These are phyloP conservation scores for Wiebesia pumilae DNA, from an alignment of 1,140 invertebrate species.

Conservation along the genomic window DNA sequence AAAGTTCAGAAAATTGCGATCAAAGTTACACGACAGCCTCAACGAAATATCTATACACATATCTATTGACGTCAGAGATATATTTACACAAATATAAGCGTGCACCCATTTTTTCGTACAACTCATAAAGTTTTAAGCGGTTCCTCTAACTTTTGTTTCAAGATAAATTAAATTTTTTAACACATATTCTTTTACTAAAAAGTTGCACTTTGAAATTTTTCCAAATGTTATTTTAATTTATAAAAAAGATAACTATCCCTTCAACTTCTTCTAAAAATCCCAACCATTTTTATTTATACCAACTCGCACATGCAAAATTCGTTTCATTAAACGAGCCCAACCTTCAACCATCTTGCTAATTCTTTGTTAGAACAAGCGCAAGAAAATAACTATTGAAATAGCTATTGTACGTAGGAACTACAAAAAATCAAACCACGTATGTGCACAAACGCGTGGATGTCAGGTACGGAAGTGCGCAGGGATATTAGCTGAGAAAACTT, in stretches of 20 bases:
- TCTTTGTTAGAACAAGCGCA: background rate
- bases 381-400: too few species aligned
- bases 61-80: background rate
- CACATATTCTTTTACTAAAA: background rate
- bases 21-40: background rate
- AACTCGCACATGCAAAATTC: too few species aligned
- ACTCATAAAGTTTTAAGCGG: background rate
- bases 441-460: background rate
- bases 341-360: background rate
- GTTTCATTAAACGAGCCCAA: background rate
- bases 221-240: too few species aligned
- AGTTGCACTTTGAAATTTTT: background rate
- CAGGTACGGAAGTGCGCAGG: too few species aligned
- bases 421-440: background rate
- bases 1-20: background rate
- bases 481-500: background rate
- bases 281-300: too few species aligned
- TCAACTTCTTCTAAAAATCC: too few species aligned
- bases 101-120: background rate
- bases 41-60: background rate
- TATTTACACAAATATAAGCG: background rate
- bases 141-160: background rate
- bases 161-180: conserved; percentile 3
- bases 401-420: too few species aligned
- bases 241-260: background rate